Base-by-base conservation (phyloP, 2,888 invertebrate genomes). In the Leptinotarsa haldemani region DNA sequence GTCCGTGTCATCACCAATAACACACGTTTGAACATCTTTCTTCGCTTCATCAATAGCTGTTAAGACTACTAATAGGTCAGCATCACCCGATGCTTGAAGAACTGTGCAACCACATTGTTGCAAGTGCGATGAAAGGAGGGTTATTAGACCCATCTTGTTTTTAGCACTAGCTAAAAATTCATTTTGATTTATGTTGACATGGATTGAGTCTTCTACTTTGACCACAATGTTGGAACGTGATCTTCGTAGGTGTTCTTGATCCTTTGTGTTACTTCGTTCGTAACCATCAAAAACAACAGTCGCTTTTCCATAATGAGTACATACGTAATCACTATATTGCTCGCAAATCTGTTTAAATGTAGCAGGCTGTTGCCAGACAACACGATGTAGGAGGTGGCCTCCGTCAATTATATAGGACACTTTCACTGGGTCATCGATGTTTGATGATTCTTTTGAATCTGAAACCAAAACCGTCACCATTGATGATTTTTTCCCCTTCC, bases 401-500 rank as follows among this genome's bases (percentile, higher is more conserved):
- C 69, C 69, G 48, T 69, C 68, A 72, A 72, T 69, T 40, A 65
- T 65, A 47, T 71, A 71, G 65, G 63, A 68, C 65, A 73, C 69
- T 72, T 72, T 72, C 67, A 53, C 72, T 72, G 68, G 65, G 65
- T 63, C 68, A 65, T 66, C 50, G 68, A 50, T 72, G 72, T 65
- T 69, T 72, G 72, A 71, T 71, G 71, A 71, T 56, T 71, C 66
- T 53, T 68, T 67, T 72, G 72, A 72, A 67, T 72, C 67, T 72
- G 68, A 65, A 72, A 72, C 72, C 72, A 72, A 72, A 72, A 68
- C 68, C 66, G 72, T 72, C 67, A 72, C 50, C 72, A 72, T 68
- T 72, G 68, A 72, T 65, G 72, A 72, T 72, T 72, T 72, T 22
- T 50, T 73, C 25, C 72, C 68, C 68, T 68, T 68, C 52, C 68